Conservation (phyloP, 2,797 vertebrate genomes). For the Gymnopithys bicolor region DNA sequence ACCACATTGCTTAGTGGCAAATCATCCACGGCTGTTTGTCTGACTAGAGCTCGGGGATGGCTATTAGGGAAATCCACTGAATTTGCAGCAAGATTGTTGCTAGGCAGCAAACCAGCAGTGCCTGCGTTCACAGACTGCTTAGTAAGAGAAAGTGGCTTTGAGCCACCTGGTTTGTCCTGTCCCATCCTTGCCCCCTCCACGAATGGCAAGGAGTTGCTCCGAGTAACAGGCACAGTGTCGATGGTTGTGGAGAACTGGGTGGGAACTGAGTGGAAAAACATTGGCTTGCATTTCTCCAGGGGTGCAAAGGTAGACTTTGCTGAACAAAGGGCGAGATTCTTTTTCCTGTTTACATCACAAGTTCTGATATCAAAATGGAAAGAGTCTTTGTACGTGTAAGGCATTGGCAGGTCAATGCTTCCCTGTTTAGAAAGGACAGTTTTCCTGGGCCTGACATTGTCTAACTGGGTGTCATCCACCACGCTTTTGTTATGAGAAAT, state of each 20-base stretch:
- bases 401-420: slow-evolving; percentile 96
- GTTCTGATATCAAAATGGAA: slow-evolving; percentile 95
- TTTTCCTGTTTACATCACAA: slow-evolving; percentile 74
- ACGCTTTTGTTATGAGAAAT: slow-evolving; percentile 94
- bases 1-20: slow-evolving; percentile 73
- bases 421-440: slow-evolving; percentile 93
- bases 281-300: slow-evolving; percentile 76
- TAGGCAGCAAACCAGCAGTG: slow-evolving; percentile 71
- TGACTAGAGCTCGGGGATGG: slow-evolving; percentile 88
- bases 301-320: slow-evolving; percentile 71
- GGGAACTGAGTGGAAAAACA: slow-evolving; percentile 87
- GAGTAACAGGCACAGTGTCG: slow-evolving; percentile 84
- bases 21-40: slow-evolving; percentile 92
- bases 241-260: slow-evolving; percentile 82
- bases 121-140: slow-evolving; percentile 70
- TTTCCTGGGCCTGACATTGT: slow-evolving; percentile 92
- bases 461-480: slow-evolving; percentile 90
- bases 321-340: slow-evolving; percentile 65
- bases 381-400: slow-evolving; percentile 95
- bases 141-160: slow-evolving; percentile 64
- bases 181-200: slow-evolving; percentile 71
- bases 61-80: slow-evolving; percentile 81
- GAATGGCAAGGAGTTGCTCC: slow-evolving; percentile 93
- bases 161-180: slow-evolving; percentile 53
- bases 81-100: slow-evolving; percentile 70